Evolutionary conservation across 2,888 invertebrate genomes (phyloP), one percentile per base, ranked within the genome.

Genomic region (Diadromus collaris): DNA sequence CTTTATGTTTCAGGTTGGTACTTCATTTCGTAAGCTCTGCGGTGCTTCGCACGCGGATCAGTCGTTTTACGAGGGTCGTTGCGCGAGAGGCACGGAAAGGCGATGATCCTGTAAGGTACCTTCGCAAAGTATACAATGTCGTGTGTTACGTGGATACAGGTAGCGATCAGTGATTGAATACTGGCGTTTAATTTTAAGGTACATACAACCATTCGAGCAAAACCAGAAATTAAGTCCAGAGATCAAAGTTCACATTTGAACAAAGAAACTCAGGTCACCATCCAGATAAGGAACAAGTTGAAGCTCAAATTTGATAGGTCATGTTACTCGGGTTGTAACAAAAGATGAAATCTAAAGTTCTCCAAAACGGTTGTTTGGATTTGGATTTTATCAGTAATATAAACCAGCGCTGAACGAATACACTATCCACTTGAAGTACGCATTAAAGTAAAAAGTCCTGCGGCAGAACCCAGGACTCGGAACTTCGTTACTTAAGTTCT

Each of bases 1-100:
- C 58, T 69, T 69, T 69, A 6, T 69, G 69, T 69, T 69, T 32
- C 69, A 69, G 69, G 69, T 69, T 69, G 58, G 69, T 69, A 44
- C 58, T 58, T 46, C 44, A 44, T 69, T 46, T 29, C n/a, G 41
- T 16, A 19, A 29, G 6, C 24, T 58, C 69, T 58, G n/a, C 21
- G 9, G 44, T 10, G 29, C 58, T 69, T 58, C 69, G 10, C n/a
- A 70, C 60, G 46, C 44, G 60, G 60, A 70, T 70, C 19, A 48
- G 29, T 27, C 21, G 32, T 16, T 70, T 70, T 70, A 70, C 70
- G 60, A 70, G 48, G 29, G n/a, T 56, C 56, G 56, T 56, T 56
- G 34, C 10, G 34, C 32, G 34, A 6, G n/a, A 10, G 24, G 27
- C n/a, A 21, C 60, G 60, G 24, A 34, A 56, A 27, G 27, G n/a